phyloP scores from a whole-genome alignment of 2,888 invertebrate species.

The Altica lythri region DNA sequence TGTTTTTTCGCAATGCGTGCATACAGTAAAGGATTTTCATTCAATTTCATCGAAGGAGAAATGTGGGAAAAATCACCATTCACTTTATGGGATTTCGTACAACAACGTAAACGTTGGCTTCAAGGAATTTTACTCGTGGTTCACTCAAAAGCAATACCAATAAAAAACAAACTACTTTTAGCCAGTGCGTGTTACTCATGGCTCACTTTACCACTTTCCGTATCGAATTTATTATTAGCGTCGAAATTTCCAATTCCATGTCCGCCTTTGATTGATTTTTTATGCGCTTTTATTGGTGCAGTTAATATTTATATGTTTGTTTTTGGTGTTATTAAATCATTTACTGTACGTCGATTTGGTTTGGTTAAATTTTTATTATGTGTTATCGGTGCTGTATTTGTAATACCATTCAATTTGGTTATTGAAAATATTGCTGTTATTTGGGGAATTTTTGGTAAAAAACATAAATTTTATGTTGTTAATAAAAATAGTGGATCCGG shows the following conservation, averaged over 20 bases:
- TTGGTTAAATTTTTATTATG: conserved; percentile 77
- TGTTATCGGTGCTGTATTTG: conserved; percentile 83
- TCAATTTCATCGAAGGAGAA: conserved; percentile 96
- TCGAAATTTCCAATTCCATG: conserved; percentile 83
- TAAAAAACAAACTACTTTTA: conserved; percentile 66
- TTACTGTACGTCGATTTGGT: conserved; percentile 86
- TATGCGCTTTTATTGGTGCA: conserved; percentile 90
- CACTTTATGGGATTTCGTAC: conserved; percentile 91
- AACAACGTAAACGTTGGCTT: conserved; percentile 95
- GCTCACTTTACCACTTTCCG: conserved; percentile 92
- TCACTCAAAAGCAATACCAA: conserved; percentile 82
- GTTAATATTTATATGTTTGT: conserved; percentile 97
- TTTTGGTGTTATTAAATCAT: conserved; percentile 96
- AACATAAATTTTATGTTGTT: conserved; percentile 96
- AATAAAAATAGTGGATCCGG: conserved; percentile 84
- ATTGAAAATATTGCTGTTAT: conserved; percentile 95
- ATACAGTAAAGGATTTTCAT: conserved; percentile 85
- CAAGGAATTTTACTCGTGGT: conserved; percentile 89
- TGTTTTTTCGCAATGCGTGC: conserved; percentile 97
- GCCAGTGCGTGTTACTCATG: conserved; percentile 92
- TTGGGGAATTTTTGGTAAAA: conserved; percentile 92
- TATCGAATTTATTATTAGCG: conserved; percentile 86
- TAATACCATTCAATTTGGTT: conserved; percentile 90
- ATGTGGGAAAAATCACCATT: conserved; percentile 99
- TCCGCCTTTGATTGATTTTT: conserved; percentile 79